Evolutionary conservation across 2,113 vertebrate species (phyloP).

Genomic region (Ceyx melanurus): DNA sequence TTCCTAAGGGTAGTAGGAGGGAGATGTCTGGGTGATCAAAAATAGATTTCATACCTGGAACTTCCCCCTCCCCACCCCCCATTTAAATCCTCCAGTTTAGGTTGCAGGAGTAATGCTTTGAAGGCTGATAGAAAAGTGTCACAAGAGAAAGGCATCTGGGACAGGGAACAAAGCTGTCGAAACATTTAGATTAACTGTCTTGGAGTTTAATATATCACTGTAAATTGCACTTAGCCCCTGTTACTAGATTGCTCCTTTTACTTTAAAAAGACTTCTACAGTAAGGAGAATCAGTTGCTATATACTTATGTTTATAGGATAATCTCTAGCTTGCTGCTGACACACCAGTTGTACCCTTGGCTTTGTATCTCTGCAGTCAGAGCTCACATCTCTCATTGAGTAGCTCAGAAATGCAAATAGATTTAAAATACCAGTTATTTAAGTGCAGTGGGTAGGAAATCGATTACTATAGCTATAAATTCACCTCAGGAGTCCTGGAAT

Average conservation of each 20-base stretch:
- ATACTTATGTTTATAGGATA: neutral
- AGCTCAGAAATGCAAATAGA: slow-evolving; percentile 15
- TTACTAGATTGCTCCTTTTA: neutral
- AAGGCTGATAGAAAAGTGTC: neutral
- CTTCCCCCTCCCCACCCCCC: neutral
- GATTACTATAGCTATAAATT: slow-evolving; percentile 2
- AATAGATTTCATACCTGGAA: neutral
- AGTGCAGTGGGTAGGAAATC: neutral
- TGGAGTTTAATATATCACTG: neutral
- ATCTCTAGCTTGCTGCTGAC: neutral
- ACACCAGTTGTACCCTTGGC: neutral
- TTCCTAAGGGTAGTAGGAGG: neutral
- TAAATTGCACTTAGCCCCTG: neutral
- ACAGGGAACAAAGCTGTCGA: neutral
- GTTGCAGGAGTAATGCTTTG: neutral
- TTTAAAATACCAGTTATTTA: slow-evolving; percentile 8
- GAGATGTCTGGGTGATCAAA: neutral
- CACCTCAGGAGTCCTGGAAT: slow-evolving; percentile 7
- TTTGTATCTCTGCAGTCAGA: neutral
- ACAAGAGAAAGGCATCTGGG: neutral
- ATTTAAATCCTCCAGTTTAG: neutral
- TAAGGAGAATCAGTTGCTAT: neutral
- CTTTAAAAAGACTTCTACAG: neutral
- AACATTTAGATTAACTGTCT: neutral
- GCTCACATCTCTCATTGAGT: neutral